Base-by-base conservation (phyloP, 2,797 vertebrate genomes). In the Chelmon rostratus region DNA sequence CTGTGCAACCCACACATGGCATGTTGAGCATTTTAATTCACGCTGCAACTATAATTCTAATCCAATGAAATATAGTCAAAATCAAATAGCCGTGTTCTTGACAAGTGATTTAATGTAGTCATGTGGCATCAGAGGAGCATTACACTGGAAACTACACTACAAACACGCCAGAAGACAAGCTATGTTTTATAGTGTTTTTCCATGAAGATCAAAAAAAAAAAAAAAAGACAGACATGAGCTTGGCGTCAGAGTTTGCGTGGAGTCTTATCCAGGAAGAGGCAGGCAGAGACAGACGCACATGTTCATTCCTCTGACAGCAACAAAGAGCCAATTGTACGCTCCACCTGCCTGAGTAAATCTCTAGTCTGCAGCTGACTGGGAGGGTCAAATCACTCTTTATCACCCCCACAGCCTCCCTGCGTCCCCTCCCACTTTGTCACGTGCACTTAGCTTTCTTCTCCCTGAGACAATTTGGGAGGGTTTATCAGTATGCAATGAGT, bases 321-420 rank as follows among this genome's bases (percentile, higher is more conserved):
- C 94, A 95, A 94, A 95, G 94, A 93, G 88, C 85, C 89, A 88
- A 93, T 93, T 95, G 94, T 94, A 91, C 81, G 87, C 92, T 92
- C 93, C 93, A 95, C 94, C 94, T 95, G 93, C 89, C 68, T 21
- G 90, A 69, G 76, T 89, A 84, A 87, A 90, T 85, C 89, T 86
- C 65, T 58, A 81, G 70, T 90, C 81, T 76, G 88, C 82, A 92
- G 90, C 88, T 91, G 93, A 92, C 84, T 88, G 88, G 92, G 91
- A 93, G 91, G 91, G 78, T 90, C 86, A 81, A 83, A 86, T 88
- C 85, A 58, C 74, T 88, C 84, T 86, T 78, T 83, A 87, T 81
- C 85, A 84, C 76, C 86, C 89, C 87, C 84, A 75, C 89, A 83
- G 83, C 81, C 58, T 56, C 79, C 70, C 63, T 18, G 40, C 46